These are phyloP conservation scores for Bugulina stolonifera DNA, from an alignment of 2,888 invertebrate genomes.

Conservation along the genomic window DNA sequence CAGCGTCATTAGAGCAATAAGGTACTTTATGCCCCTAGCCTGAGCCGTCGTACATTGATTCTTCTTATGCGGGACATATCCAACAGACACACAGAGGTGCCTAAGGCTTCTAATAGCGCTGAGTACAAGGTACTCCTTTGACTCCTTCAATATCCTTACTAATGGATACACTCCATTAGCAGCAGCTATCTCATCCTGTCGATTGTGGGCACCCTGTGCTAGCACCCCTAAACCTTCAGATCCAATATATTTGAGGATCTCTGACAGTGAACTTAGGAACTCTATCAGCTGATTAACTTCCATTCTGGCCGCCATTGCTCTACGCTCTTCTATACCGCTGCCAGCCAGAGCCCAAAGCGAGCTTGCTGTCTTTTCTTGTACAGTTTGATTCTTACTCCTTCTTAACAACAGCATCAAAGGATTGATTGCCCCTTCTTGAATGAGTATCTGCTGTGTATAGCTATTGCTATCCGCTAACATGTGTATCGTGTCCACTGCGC, in stretches of 20 bases:
- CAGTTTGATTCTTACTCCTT: constrained; percentile 34
- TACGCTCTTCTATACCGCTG: constrained; percentile 39
- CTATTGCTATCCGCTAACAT: constrained; percentile 43
- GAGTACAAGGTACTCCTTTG: constrained; percentile 47
- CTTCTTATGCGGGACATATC: constrained; percentile 41
- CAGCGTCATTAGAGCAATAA: constrained; percentile 49
- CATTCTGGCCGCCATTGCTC: constrained; percentile 46
- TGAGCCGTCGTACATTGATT: constrained; percentile 45
- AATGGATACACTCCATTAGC: constrained; percentile 46
- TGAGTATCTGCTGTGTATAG: constrained; percentile 40
- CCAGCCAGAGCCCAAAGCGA: constrained; percentile 51
- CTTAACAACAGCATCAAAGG: constrained; percentile 44
- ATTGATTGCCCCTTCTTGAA: constrained; percentile 40
- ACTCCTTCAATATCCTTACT: constrained; percentile 42
- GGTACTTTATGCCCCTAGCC: constrained; percentile 43
- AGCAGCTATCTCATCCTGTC: constrained; percentile 41
- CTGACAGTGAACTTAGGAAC: constrained; percentile 46
- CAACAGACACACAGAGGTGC: constrained; percentile 47
- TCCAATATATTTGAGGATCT: constrained; percentile 48
- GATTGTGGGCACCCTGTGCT: constrained; percentile 45
- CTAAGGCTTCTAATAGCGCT: constrained; percentile 47
- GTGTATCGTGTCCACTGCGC: constrained; percentile 46
- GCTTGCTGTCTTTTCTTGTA: constrained; percentile 46
- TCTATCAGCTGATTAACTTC: constrained; percentile 46
- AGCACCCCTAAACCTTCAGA: constrained; percentile 49